Evolutionary conservation across 2,797 vertebrate genomes (phyloP).

Genomic region (Muscicapa striata): DNA sequence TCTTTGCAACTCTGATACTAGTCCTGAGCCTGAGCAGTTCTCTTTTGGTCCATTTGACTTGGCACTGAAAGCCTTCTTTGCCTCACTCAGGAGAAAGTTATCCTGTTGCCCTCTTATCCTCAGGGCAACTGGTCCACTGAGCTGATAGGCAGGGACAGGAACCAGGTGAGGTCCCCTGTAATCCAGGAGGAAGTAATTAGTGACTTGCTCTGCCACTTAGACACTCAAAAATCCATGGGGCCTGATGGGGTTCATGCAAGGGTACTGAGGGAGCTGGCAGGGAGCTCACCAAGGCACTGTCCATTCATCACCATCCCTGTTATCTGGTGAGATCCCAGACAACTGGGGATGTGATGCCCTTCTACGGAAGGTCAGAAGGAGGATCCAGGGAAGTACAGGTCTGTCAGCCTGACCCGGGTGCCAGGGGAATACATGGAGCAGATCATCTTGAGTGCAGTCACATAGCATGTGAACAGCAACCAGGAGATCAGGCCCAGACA

Average conservation of each 20-base stretch:
- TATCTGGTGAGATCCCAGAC: neutral
- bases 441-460: fast-evolving
- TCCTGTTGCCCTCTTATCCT: neutral
- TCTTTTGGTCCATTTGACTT: neutral
- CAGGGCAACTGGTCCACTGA: neutral
- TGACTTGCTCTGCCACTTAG: neutral
- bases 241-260: neutral
- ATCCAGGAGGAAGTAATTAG: neutral
- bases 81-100: neutral
- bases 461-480: fast-evolving
- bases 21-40: neutral
- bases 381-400: neutral
- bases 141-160: neutral
- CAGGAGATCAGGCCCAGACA: neutral
- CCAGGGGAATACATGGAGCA: neutral
- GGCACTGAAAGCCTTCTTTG: neutral
- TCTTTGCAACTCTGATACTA: neutral
- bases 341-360: neutral
- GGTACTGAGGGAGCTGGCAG: neutral
- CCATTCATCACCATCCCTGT: neutral
- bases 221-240: neutral
- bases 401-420: neutral
- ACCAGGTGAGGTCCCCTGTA: neutral
- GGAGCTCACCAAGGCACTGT: neutral
- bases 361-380: neutral